Evolutionary conservation across 1,140 invertebrate species (phyloP).

Genomic region (Drosophila aff.): DNA sequence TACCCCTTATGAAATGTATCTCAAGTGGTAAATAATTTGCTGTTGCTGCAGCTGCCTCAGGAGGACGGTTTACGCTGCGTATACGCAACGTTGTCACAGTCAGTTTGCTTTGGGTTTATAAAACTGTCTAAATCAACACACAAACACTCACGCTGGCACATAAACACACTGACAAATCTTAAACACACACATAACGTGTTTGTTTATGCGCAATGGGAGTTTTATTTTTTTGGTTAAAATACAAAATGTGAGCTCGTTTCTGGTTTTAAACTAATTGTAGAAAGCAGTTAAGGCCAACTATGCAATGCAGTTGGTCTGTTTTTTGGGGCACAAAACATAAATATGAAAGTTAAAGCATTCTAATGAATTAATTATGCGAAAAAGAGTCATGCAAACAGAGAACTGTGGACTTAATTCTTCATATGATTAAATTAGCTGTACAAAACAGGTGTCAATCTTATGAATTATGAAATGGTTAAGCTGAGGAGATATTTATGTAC

Average conservation of each 20-base stretch:
- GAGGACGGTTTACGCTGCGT: slow-evolving; percentile 37
- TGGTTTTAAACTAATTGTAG: slow-evolving; percentile 73
- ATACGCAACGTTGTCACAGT: slow-evolving; percentile 54
- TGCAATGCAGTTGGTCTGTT: slow-evolving; percentile 31
- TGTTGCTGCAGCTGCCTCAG: slow-evolving; percentile 7
- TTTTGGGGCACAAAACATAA: neutral
- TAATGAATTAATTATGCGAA: slow-evolving; percentile 28
- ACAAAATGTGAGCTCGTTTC: slow-evolving; percentile 26
- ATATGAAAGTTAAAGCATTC: slow-evolving; percentile 6
- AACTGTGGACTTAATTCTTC: neutral
- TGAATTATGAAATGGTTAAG: neutral
- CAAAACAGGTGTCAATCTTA: neutral
- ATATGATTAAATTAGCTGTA: neutral
- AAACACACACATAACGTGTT: slow-evolving; percentile 59
- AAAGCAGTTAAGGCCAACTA: slow-evolving; percentile 57
- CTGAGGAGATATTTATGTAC: neutral
- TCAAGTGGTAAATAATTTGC: slow-evolving; percentile 19
- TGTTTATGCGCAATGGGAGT: slow-evolving; percentile 64
- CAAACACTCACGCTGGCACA: slow-evolving; percentile 25
- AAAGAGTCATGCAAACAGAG: slow-evolving; percentile 26
- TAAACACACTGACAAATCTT: slow-evolving; percentile 51
- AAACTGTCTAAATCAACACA: slow-evolving; percentile 57
- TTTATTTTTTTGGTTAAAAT: neutral
- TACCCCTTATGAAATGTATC: slow-evolving; percentile 3
- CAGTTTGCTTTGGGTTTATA: slow-evolving; percentile 51